phyloP scores from a whole-genome alignment of 2,797 vertebrate species.

The Eulemur rubriventer region DNA sequence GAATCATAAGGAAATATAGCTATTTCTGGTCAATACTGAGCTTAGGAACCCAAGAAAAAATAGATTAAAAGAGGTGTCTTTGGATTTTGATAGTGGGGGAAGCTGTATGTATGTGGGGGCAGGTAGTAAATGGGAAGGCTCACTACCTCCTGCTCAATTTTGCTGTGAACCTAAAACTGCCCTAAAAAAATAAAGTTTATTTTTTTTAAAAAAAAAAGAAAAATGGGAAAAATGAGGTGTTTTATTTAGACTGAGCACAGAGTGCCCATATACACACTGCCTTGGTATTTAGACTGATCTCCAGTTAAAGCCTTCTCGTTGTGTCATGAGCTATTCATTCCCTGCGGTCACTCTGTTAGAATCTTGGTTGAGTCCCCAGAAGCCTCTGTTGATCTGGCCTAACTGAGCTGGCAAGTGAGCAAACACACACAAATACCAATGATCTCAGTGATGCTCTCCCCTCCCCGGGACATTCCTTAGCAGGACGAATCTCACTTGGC shows the following conservation, averaged over 20 bases:
- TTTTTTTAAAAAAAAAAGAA: neutral
- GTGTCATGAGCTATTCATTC: conserved; percentile 13
- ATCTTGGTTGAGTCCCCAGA: conserved; percentile 37
- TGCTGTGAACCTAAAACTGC: neutral
- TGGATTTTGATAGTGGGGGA: neutral
- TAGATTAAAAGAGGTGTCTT: neutral
- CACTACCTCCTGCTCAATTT: neutral
- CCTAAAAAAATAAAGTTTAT: neutral
- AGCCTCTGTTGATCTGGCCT: conserved; percentile 22
- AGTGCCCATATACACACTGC: neutral
- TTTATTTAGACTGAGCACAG: conserved; percentile 17
- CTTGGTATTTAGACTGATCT: neutral
- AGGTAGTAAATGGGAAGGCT: neutral
- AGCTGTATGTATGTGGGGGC: fast-evolving
- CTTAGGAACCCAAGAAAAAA: neutral
- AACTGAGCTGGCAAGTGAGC: conserved; percentile 1
- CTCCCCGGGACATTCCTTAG: conserved; percentile 64
- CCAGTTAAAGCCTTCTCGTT: neutral
- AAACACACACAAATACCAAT: conserved; percentile 64
- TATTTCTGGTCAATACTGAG: neutral
- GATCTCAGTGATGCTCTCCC: conserved; percentile 56
- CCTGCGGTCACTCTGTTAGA: neutral
- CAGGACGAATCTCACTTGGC: conserved; percentile 37
- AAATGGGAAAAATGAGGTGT: neutral
- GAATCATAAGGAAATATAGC: neutral